A percentile compares a stretch with the other conserved stretches of the same genome.
These are phyloP conservation scores for Orgyia antiqua DNA, from an alignment of 2,888 invertebrate genomes.

Conservation along the genomic window DNA sequence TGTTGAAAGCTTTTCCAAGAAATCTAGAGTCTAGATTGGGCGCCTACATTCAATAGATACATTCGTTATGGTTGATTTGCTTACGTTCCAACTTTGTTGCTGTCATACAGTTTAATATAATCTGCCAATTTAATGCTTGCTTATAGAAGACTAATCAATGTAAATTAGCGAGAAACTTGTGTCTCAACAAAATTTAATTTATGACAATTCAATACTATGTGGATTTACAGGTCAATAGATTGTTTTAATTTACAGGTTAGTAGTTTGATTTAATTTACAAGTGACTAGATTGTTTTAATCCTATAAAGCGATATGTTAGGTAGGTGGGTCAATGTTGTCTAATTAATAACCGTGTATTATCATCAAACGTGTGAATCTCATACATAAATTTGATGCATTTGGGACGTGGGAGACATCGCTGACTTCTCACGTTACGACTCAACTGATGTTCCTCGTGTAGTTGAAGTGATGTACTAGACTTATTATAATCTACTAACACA, in stretches of 20 bases:
- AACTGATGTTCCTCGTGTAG: too few species aligned
- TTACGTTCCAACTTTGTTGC: conserved; percentile 4
- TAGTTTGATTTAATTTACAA: too few species aligned
- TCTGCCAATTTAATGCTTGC: conserved; percentile 8
- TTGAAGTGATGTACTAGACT: too few species aligned
- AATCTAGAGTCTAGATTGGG: conserved; percentile 10
- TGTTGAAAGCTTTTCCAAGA: conserved; percentile 19
- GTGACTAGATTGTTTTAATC: too few species aligned
- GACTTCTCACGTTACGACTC: conserved; percentile 41
- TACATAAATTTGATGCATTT: conserved; percentile 31
- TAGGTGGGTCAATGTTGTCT: conserved; percentile 19
- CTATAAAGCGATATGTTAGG: conserved; percentile 9
- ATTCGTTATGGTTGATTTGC: conserved; percentile 12
- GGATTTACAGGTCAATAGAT: conserved; percentile 3
- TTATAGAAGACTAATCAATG: conserved; percentile 9
- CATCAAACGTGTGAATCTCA: conserved; percentile 33
- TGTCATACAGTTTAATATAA: conserved; percentile 1
- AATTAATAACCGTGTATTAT: conserved; percentile 22
- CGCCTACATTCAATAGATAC: conserved; percentile 5
- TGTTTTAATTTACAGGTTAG: too few species aligned
- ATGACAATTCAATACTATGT: conserved; percentile 2
- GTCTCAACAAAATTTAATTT: background rate
- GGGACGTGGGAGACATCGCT: conserved; percentile 39
- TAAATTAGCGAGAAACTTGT: conserved; percentile 2
- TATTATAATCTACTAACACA: too few species aligned